Percentiles rank a stretch among this genome's conserved stretches.
These are phyloP conservation scores for Rhodophaea formosa DNA, from an alignment of 2,888 invertebrate genomes.

Conservation along the genomic window DNA sequence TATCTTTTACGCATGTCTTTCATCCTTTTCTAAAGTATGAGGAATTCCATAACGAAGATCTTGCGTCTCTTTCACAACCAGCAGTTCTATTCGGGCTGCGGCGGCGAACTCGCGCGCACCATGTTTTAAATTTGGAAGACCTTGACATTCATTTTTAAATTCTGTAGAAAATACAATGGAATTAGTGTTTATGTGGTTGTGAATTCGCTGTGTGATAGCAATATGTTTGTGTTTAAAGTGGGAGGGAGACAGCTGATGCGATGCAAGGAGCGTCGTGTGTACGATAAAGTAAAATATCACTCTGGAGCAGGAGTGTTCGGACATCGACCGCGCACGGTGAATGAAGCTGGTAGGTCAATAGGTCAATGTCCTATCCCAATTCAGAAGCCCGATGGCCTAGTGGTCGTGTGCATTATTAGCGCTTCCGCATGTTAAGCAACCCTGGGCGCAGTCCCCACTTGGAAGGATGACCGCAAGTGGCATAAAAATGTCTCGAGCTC, in stretches of 20 bases:
- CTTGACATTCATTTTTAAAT: slow-evolving; percentile 38
- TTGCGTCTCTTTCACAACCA: slow-evolving; percentile 32
- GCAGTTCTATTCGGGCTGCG: slow-evolving; percentile 30
- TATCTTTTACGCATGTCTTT: slow-evolving; percentile 21
- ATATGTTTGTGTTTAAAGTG: slow-evolving; percentile 59
- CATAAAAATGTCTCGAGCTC: no score
- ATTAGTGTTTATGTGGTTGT: slow-evolving; percentile 25
- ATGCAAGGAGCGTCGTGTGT: slow-evolving; percentile 47
- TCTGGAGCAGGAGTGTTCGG: slow-evolving; percentile 82
- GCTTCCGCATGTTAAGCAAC: no score
- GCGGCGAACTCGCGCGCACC: slow-evolving; percentile 56
- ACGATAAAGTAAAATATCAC: slow-evolving; percentile 67
- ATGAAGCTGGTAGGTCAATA: slow-evolving; percentile 58
- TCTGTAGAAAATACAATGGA: slow-evolving; percentile 31
- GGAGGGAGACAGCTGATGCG: slow-evolving; percentile 50
- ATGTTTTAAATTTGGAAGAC: slow-evolving; percentile 42
- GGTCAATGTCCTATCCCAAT: slow-evolving; percentile 4
- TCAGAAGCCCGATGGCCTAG: no score
- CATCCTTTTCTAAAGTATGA: slow-evolving; percentile 26
- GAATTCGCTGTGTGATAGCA: slow-evolving; percentile 30
- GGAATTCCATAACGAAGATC: slow-evolving; percentile 21
- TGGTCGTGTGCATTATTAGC: no score
- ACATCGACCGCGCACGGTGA: slow-evolving; percentile 69
- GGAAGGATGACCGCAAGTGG: no score
- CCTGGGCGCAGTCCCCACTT: no score